Percentiles rank a stretch among this genome's conserved stretches.
phyloP scores from a whole-genome alignment of 2,797 vertebrate species.

The Micromesistius poutassou region DNA sequence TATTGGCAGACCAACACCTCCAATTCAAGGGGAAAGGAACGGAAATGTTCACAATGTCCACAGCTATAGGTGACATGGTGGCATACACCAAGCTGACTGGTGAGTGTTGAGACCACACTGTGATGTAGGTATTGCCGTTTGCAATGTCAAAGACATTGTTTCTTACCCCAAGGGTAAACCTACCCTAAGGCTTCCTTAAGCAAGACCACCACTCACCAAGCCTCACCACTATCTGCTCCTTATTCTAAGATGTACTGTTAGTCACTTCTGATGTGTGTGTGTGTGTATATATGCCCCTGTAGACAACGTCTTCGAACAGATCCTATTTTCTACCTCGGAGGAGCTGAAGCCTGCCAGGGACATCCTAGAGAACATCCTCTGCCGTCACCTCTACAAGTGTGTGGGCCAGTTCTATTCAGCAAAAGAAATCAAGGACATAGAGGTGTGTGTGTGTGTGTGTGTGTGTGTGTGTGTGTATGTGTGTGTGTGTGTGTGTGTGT shows the following conservation, averaged over 20 bases:
- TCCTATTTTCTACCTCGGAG: conserved; percentile 78
- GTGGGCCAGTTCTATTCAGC: conserved; percentile 78
- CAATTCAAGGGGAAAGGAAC: conserved; percentile 75
- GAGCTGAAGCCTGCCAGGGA: conserved; percentile 65
- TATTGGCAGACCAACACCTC: conserved; percentile 84
- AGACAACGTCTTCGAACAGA: conserved; percentile 89
- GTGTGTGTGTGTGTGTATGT: too few relatives aligned
- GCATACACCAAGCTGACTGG: conserved; percentile 94
- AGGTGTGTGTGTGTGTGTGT: too few relatives aligned
- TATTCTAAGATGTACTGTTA: too few relatives aligned
- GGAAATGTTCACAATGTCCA: conserved; percentile 76
- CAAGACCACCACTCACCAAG: too few relatives aligned
- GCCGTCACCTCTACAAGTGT: conserved; percentile 84
- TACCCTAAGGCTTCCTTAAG: too few relatives aligned
- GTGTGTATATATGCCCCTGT: background rate
- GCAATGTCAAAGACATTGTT: too few relatives aligned
- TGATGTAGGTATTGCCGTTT: too few relatives aligned
- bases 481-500: too few relatives aligned
- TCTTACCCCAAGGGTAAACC: too few relatives aligned
- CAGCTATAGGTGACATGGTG: conserved; percentile 90
- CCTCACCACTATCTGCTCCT: too few relatives aligned
- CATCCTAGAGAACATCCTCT: conserved; percentile 81
- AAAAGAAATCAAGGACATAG: too few relatives aligned
- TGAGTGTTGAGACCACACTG: conserved; percentile 47
- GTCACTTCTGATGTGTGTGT: too few relatives aligned